phyloP scores from a whole-genome alignment of 1,140 invertebrate species.

The Cherax quadricarinatus region DNA sequence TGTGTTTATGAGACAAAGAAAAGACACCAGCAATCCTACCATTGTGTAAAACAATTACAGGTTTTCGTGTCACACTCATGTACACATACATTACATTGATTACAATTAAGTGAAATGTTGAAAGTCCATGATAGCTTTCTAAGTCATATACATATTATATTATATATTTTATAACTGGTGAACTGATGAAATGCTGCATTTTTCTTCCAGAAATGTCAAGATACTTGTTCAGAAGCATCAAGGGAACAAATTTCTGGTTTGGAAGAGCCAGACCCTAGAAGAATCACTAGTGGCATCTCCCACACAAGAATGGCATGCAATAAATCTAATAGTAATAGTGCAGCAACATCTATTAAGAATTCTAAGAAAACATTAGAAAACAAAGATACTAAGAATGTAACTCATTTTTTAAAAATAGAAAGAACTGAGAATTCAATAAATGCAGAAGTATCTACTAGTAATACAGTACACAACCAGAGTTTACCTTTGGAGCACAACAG shows the following conservation, averaged over 20 bases:
- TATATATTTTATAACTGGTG: too few relatives aligned
- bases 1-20: too few relatives aligned
- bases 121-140: too few relatives aligned
- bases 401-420: neutral
- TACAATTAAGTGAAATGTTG: too few relatives aligned
- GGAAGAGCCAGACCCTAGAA: neutral
- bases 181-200: neutral
- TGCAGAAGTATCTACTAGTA: neutral
- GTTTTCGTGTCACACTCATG: too few relatives aligned
- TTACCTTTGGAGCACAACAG: neutral
- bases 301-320: neutral
- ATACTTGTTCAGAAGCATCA: neutral
- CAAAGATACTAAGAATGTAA: neutral
- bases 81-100: too few relatives aligned
- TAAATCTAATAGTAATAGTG: neutral
- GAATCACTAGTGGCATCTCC: neutral
- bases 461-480: neutral
- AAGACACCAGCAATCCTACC: too few relatives aligned
- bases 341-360: neutral
- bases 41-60: too few relatives aligned
- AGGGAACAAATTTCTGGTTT: neutral
- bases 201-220: neutral
- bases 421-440: neutral
- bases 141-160: too few relatives aligned
- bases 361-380: neutral